Evolutionary conservation across 2,113 vertebrate genomes (phyloP).

Genomic region (Phaetusa simplex): DNA sequence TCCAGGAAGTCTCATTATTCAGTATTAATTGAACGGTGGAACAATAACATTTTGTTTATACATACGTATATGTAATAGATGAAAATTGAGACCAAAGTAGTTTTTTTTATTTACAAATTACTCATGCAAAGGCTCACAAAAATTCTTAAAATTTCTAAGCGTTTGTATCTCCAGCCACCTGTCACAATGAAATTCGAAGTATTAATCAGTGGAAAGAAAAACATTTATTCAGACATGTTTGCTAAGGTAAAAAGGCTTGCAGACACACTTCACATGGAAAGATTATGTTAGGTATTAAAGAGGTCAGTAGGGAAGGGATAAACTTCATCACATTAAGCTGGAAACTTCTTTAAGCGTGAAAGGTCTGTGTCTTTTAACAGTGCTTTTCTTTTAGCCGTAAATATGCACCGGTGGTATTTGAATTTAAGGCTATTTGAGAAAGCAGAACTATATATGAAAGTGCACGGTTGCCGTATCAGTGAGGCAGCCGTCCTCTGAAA

Average conservation of each 20-base stretch:
- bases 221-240: not conserved
- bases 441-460: not conserved
- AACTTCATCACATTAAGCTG: not conserved
- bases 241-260: not conserved
- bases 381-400: not conserved
- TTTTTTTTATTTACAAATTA: not conserved
- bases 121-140: not conserved
- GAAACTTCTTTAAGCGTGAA: constrained; percentile 23
- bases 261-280: not conserved
- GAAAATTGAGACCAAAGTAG: not conserved
- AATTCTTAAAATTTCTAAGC: not conserved
- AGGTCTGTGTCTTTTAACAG: not conserved
- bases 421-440: not conserved
- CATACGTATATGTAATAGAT: not conserved
- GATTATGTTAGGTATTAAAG: not conserved
- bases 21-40: not conserved
- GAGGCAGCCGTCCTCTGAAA: not conserved
- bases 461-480: not conserved
- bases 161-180: not conserved
- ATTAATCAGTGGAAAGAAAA: not conserved
- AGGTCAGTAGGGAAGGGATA: constrained; percentile 26
- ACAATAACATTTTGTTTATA: not conserved
- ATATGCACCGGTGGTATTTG: not conserved
- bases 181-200: not conserved
- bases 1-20: not conserved